phyloP scores from a whole-genome alignment of 2,797 vertebrate genomes.

The Semotilus atromaculatus region DNA sequence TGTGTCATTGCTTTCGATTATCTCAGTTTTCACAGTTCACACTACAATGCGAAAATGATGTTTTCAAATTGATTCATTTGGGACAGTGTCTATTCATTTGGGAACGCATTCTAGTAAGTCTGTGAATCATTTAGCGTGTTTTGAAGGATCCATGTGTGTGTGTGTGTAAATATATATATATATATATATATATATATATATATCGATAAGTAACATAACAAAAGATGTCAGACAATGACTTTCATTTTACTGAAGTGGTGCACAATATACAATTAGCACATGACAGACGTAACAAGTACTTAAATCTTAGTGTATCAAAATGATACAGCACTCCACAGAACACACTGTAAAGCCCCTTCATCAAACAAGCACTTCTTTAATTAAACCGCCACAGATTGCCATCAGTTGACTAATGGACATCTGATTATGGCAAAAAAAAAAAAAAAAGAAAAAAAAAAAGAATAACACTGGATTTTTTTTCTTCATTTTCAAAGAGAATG shows the following conservation, averaged over 20 bases:
- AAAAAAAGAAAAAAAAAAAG: neutral
- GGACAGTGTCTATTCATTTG: neutral
- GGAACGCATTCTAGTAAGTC: no score
- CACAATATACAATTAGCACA: conserved; percentile 52
- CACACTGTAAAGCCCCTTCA: conserved; percentile 66
- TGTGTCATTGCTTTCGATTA: neutral
- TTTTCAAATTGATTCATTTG: neutral
- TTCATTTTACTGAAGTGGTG: conserved; percentile 16
- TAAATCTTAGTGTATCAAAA: conserved; percentile 67
- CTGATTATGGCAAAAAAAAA: neutral
- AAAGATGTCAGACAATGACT: conserved; percentile 12
- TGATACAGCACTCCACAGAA: conserved; percentile 69
- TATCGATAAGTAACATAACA: neutral
- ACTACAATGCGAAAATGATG: neutral
- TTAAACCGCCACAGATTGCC: conserved; percentile 56
- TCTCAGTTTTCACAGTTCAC: neutral
- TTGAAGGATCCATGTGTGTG: neutral
- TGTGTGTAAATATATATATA: no score
- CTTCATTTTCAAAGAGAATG: neutral
- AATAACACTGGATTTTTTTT: neutral
- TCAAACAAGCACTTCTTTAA: conserved; percentile 70
- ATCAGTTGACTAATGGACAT: conserved; percentile 35
- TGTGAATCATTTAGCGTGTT: neutral
- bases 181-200: no score
- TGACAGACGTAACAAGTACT: conserved; percentile 64